Evolutionary conservation across 2,113 vertebrate genomes (phyloP).

Genomic region (Bubo scandiacus): DNA sequence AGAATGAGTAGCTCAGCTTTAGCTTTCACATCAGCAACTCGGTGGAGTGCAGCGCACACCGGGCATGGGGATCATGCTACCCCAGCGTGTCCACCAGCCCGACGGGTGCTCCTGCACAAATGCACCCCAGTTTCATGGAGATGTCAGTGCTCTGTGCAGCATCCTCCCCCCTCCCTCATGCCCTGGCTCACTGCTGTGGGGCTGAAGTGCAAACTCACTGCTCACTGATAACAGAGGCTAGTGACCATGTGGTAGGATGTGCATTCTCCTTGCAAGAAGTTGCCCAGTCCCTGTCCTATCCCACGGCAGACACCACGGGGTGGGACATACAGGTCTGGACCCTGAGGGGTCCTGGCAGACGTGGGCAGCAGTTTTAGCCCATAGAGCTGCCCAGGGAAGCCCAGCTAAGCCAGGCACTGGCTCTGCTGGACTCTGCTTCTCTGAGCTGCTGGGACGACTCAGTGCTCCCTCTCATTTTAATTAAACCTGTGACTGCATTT

Average conservation of each 20-base stretch:
- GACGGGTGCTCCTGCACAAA: fast-evolving
- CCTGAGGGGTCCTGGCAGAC: not conserved
- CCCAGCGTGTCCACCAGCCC: fast-evolving
- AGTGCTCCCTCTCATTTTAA: not conserved
- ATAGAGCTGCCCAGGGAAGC: not conserved
- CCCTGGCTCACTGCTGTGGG: not conserved
- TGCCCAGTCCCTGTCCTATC: not conserved
- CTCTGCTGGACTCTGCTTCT: not conserved
- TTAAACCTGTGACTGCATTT: slow-evolving; percentile 22
- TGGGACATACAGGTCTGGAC: not conserved
- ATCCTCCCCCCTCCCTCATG: not conserved
- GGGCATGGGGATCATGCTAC: fast-evolving
- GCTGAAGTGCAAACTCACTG: not conserved
- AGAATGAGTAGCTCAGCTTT: not conserved
- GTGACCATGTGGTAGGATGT: not conserved
- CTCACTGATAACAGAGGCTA: not conserved
- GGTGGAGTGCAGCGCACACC: fast-evolving
- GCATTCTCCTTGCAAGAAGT: not conserved
- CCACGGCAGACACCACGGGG: fast-evolving
- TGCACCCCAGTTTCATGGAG: not conserved
- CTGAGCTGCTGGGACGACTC: fast-evolving
- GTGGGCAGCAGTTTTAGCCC: not conserved
- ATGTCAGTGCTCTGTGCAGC: not conserved
- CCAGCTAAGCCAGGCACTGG: fast-evolving
- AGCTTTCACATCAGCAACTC: not conserved